Evolutionary conservation across 2,888 invertebrate genomes (phyloP), one percentile per base, ranked within the genome.

Genomic region (Dendrolimus pini): DNA sequence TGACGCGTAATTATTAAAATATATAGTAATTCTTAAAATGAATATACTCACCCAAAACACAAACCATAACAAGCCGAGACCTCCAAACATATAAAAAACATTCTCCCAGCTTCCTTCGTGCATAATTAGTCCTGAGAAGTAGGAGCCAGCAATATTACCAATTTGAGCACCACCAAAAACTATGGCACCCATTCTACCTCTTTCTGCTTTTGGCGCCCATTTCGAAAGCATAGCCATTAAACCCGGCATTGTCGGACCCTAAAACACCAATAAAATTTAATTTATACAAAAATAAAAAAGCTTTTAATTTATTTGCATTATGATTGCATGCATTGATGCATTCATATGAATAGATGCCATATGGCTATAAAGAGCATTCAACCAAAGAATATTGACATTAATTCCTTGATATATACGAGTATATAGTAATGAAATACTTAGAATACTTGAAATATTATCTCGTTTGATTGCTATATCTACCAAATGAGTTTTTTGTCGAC

Each of bases 191-290:
- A 93, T 79, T 53, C 91, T 78, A 0, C 91, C 92, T 59, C 93
- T 79, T 66, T 94, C 93, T 0, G 74, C 68, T 62, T 91, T 91
- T 0, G 93, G 93, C 0, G 92, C 91, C 93, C 93, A 94, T 63
- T 92, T 87, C 0, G 93, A 92, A 53, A 93, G 74, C 74, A 94
- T 85, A 0, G 91, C 85, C 82, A 93, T 93, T 66, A 95, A 86
- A 0, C 93, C 94, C 18, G 92, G 93, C 86, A 92, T 93, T 6
- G 93, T 93, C 1, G 92, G 92, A 56, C 93, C 93, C 93, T 93
- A 61, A 10, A 67, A 59, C 57, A 63, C 61, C 54, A 55, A 60
- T 3, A 30, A 30, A 30, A 6, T 30, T 30, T 30, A 6, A 30
- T 30, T 30, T 30, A 30, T 30, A 30, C 6, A 30, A 3, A 30